phyloP scores from a whole-genome alignment of 2,888 invertebrate genomes.

The Chironomus riparius region DNA sequence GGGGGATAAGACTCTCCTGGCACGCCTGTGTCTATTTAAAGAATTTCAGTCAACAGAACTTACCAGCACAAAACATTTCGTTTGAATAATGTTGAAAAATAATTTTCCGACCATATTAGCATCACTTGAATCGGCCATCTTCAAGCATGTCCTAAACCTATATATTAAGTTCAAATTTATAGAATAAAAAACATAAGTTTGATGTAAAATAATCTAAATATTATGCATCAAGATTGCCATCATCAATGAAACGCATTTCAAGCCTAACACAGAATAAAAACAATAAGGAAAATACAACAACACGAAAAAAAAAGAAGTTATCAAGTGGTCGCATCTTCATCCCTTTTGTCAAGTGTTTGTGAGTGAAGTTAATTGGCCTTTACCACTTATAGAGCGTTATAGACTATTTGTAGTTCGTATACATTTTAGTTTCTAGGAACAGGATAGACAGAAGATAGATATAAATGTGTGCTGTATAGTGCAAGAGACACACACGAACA shows the following conservation, averaged over 20 bases:
- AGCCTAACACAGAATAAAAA: constrained; percentile 4
- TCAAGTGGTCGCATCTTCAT: constrained; percentile 26
- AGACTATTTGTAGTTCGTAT: neutral
- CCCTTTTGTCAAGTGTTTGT: constrained; percentile 25
- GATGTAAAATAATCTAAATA: neutral
- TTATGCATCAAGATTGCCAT: constrained; percentile 14
- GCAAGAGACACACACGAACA: no score
- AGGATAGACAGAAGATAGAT: neutral
- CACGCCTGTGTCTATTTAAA: no score
- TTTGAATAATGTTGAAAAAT: constrained; percentile 93
- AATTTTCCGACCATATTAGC: constrained; percentile 85
- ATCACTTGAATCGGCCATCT: constrained; percentile 74
- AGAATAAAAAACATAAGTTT: neutral
- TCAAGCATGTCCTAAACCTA: constrained; percentile 89
- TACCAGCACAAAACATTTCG: constrained; percentile 76
- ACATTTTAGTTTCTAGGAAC: neutral
- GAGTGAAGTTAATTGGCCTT: constrained; percentile 24
- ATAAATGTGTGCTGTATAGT: neutral
- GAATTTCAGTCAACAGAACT: no score
- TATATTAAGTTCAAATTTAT: no score
- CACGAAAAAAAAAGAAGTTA: neutral
- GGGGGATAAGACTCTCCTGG: no score
- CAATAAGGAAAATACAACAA: neutral
- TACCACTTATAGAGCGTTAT: neutral
- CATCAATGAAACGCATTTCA: constrained; percentile 25